These are phyloP conservation scores for Patagioenas fasciata DNA, from an alignment of 2,113 vertebrate species.

Conservation along the genomic window DNA sequence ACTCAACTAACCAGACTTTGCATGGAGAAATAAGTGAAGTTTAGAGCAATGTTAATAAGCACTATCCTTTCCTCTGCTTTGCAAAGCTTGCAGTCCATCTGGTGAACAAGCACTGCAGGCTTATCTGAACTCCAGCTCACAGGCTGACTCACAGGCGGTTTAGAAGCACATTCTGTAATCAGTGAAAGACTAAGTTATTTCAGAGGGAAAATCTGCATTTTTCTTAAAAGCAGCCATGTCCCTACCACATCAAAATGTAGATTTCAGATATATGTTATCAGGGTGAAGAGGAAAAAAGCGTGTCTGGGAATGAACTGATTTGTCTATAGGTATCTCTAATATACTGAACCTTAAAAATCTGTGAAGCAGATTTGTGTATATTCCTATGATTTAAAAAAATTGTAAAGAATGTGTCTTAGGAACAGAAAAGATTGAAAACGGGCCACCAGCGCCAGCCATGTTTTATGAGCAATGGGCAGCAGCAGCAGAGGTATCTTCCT, in stretches of 20 bases:
- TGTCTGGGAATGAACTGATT: background rate
- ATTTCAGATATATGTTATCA: background rate
- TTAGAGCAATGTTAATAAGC: slow-evolving; percentile 41
- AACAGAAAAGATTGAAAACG: background rate
- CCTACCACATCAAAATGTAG: slow-evolving; percentile 2
- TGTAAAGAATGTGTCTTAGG: background rate
- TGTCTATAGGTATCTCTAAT: background rate
- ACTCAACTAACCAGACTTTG: background rate
- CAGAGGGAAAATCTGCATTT: slow-evolving; percentile 66
- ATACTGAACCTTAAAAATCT: background rate
- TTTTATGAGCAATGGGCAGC: background rate
- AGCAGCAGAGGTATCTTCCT: background rate
- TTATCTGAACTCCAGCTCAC: slow-evolving; percentile 66
- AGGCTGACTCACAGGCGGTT: slow-evolving; percentile 28
- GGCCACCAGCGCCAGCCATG: background rate
- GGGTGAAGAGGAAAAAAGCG: background rate
- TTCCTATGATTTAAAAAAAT: background rate
- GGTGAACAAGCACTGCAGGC: slow-evolving; percentile 46
- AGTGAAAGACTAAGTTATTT: slow-evolving; percentile 64
- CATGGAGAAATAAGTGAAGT: background rate
- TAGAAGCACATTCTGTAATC: slow-evolving; percentile 63
- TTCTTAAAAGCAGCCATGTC: background rate
- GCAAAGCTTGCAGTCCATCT: slow-evolving; percentile 55
- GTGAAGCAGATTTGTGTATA: background rate
- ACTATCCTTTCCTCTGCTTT: slow-evolving; percentile 30